Conservation (phyloP, 2,888 invertebrate genomes). For the Lasioglossum villosulum region DNA sequence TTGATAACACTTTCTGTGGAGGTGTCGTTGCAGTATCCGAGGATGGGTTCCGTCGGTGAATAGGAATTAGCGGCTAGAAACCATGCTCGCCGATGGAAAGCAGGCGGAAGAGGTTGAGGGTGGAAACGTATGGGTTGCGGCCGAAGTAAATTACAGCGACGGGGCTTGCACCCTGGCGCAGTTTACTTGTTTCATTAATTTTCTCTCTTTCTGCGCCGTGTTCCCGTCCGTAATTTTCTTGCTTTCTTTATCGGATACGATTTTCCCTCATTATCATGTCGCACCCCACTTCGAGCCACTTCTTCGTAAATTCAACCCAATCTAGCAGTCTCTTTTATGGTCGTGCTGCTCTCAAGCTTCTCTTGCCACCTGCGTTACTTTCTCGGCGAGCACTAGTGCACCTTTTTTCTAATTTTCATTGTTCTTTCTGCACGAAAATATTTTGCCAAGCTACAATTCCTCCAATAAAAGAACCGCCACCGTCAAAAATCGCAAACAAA, state of each 20-base stretch:
- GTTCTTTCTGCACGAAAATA: background rate
- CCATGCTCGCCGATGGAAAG: conserved; percentile 26
- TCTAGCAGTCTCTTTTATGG: background rate
- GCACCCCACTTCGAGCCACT: background rate
- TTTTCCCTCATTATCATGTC: conserved; percentile 38
- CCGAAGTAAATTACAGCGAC: conserved; percentile 72
- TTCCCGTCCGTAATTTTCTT: background rate
- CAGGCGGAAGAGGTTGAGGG: conserved; percentile 6
- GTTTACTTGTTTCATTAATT: conserved; percentile 75
- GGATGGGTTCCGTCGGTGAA: conserved; percentile 48
- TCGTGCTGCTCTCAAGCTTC: background rate
- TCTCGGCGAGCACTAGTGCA: background rate
- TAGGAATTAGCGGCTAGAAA: conserved; percentile 60
- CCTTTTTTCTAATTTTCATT: background rate
- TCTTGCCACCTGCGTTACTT: background rate
- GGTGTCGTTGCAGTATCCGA: conserved; percentile 26
- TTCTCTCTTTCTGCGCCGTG: conserved; percentile 31
- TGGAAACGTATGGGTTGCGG: conserved; percentile 65
- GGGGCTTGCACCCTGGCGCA: conserved; percentile 64
- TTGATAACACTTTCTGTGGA: conserved; percentile 2
- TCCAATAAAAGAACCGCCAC: no score
- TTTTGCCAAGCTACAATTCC: no score
- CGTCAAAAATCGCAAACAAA: background rate
- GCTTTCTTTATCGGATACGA: conserved; percentile 38
- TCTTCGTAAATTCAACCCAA: conserved; percentile 5